Evolutionary conservation across 2,797 vertebrate genomes (phyloP), one percentile per base, ranked within the genome.

Genomic region (Sitta carolinensis): DNA sequence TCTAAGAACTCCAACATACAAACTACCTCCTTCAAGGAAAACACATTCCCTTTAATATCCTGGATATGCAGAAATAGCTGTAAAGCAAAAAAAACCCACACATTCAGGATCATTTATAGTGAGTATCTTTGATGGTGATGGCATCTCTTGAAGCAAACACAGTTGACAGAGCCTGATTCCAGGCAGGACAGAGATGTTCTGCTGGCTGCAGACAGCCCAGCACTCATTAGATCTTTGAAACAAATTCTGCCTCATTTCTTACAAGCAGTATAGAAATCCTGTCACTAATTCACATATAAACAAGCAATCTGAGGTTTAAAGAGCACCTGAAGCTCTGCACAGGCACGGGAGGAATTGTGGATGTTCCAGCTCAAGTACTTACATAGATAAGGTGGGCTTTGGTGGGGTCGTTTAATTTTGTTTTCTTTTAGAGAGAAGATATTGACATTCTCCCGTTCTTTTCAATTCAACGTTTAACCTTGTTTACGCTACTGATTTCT

Each of bases 141-240:
- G 87, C 90, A 52, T 26, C 87, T 95, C 96, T 67, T 81, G 89
- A 95, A 93, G 92, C 61, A 80, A 91, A 91, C 10, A 50, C 87
- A 45, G 74, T 8, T 59, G 85, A 20, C 34, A 73, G 81, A 80
- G 64, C 32, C 70, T 47, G 82, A 63, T 25, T 45, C 59, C 43
- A 85, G 16, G 32, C 67, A 59, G 87, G 63, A 57, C 16, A 15
- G 84, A 66, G 84, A 74, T 11, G 48, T 12, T 57, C 27, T 63
- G 87, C 63, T 86, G 57, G 89, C 91, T 77, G 78, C 78, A 69
- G 62, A 72, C 83, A 87, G 54, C 87, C 68, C 84, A 51, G 88
- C 74, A 69, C 89, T 94, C 96, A 92, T 92, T 70, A 97, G 68
- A 74, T 59, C 83, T 84, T 32, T 89, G 78, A 70, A 88, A 89